These are phyloP conservation scores for Scaptodrosophila lebanonensis DNA, from an alignment of 1,140 invertebrate genomes.

Conservation along the genomic window DNA sequence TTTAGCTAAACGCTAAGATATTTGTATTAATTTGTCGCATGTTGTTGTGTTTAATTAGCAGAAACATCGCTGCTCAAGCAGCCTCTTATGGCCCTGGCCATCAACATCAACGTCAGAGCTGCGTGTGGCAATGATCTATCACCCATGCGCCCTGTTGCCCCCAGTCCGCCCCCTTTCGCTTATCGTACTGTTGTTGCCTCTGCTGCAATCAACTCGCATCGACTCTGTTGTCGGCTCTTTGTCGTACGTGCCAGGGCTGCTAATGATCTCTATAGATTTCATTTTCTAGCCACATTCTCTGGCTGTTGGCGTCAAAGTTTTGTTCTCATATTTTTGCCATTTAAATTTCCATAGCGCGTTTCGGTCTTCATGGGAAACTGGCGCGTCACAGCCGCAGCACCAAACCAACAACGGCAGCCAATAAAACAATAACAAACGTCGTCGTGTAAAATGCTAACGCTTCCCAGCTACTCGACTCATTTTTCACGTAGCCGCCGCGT, in stretches of 20 bases:
- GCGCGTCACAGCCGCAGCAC: background rate
- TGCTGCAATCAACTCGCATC: background rate
- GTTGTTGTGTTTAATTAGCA: slow-evolving; percentile 10
- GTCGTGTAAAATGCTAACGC: background rate
- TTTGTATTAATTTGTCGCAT: slow-evolving; percentile 40
- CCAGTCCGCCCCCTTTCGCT: too few relatives aligned
- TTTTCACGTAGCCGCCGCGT: slow-evolving; percentile 47
- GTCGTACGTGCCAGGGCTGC: slow-evolving; percentile 40
- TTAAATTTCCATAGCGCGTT: slow-evolving; percentile 12
- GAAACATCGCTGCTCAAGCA: slow-evolving; percentile 6
- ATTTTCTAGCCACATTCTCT: slow-evolving; percentile 27
- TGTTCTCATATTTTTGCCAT: slow-evolving; percentile 3
- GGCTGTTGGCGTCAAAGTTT: too few relatives aligned
- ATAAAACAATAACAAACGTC: slow-evolving; percentile 19
- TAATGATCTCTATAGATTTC: slow-evolving; percentile 52
- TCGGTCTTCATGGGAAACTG: slow-evolving; percentile 7
- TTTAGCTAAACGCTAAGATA: slow-evolving; percentile 32
- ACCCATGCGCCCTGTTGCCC: too few relatives aligned
- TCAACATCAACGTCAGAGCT: background rate
- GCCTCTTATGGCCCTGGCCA: background rate
- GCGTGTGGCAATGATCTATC: background rate
- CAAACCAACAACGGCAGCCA: slow-evolving; percentile 12
- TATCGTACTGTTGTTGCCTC: too few relatives aligned
- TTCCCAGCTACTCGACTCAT: slow-evolving; percentile 29
- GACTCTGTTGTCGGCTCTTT: slow-evolving; percentile 8